phyloP scores from a whole-genome alignment of 2,797 vertebrate species.

The Enteromius anoplus region DNA sequence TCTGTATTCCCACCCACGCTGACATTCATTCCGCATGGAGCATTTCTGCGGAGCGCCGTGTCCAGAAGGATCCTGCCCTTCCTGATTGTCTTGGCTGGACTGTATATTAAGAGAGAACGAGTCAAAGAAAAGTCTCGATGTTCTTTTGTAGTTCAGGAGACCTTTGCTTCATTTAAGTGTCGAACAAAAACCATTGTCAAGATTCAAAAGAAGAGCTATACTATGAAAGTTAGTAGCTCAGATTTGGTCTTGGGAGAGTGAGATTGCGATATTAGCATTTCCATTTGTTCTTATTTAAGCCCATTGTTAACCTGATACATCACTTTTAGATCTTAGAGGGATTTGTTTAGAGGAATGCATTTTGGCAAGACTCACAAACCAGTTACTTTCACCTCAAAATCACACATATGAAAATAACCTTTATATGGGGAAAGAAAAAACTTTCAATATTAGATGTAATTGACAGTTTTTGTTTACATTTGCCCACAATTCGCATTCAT shows the following conservation, averaged over 20 bases:
- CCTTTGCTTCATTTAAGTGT: neutral
- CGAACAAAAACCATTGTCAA: neutral
- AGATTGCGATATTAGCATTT: neutral
- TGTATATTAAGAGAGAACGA: neutral
- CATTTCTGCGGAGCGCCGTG: constrained; percentile 34
- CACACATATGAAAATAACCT: neutral
- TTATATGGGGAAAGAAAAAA: no score
- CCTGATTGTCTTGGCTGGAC: neutral
- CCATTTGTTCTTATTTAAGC: neutral
- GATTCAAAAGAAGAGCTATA: neutral
- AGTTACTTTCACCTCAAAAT: neutral
- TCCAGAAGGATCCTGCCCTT: constrained; percentile 40
- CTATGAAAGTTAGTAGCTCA: neutral
- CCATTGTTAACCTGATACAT: neutral
- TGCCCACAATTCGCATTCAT: no score
- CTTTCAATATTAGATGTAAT: no score
- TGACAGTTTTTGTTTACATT: no score
- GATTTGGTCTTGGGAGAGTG: neutral
- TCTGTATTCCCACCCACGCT: constrained; percentile 34
- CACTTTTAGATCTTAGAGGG: neutral
- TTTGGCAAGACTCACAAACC: neutral
- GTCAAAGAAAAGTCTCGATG: neutral
- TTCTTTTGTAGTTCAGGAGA: neutral
- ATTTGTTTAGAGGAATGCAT: neutral
- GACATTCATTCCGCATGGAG: constrained; percentile 27